phyloP scores from a whole-genome alignment of 2,113 vertebrate genomes.

The Hydrolagus affinis region DNA sequence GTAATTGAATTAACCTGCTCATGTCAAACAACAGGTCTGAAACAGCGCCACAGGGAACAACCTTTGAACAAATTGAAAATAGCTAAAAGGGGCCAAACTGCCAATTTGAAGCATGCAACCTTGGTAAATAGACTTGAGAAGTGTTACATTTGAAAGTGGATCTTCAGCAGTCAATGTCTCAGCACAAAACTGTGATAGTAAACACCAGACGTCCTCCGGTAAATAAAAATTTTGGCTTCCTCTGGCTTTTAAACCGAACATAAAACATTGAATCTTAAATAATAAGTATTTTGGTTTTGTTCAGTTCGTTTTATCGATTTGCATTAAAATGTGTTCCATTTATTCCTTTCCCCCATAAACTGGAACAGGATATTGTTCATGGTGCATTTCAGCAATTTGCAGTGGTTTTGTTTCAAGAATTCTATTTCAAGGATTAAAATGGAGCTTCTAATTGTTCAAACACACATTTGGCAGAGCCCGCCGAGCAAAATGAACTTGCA shows the following conservation, averaged over 20 bases:
- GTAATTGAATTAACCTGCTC: neutral
- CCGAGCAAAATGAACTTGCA: neutral
- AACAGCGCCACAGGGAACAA: neutral
- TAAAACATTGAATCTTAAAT: too few species aligned
- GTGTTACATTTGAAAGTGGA: neutral
- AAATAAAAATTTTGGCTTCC: neutral
- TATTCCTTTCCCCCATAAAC: too few species aligned
- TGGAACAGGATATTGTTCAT: neutral
- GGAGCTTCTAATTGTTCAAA: too few species aligned
- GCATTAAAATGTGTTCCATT: too few species aligned
- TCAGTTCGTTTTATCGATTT: too few species aligned
- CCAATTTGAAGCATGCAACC: neutral
- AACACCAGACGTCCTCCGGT: neutral
- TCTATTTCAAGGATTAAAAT: too few species aligned
- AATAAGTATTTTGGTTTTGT: too few species aligned
- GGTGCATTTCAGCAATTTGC: neutral
- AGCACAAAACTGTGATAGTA: neutral
- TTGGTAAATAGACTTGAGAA: neutral
- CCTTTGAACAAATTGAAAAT: neutral
- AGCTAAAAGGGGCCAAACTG: neutral
- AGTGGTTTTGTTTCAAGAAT: neutral
- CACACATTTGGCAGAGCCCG: neutral
- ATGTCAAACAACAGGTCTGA: constrained; percentile 6
- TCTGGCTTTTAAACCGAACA: neutral
- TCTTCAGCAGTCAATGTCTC: neutral